These are phyloP conservation scores for Drosophila ochracea DNA, from an alignment of 2,888 invertebrate species.

Conservation along the genomic window DNA sequence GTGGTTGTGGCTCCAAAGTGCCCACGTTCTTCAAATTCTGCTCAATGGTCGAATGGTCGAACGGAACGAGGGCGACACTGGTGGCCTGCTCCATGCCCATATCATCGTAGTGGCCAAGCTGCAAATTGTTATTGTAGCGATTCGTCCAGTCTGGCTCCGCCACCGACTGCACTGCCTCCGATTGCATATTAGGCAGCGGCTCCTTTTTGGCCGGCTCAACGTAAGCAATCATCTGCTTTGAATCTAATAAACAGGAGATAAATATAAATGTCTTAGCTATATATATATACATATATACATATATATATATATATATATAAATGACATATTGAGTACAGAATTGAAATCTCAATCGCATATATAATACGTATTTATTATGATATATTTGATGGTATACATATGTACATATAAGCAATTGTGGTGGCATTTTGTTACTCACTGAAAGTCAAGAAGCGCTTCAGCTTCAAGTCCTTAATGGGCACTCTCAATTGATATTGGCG, in stretches of 20 bases:
- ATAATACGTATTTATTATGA: neutral
- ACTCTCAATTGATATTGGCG: slow-evolving; percentile 47
- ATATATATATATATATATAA: too few relatives aligned
- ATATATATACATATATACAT: neutral
- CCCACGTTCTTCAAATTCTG: slow-evolving; percentile 25
- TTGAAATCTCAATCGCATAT: neutral
- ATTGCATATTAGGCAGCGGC: neutral
- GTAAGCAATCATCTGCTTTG: slow-evolving; percentile 20
- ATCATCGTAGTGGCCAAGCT: slow-evolving; percentile 9
- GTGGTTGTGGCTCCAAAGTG: slow-evolving; percentile 13
- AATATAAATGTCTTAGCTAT: neutral
- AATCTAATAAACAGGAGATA: slow-evolving; percentile 2
- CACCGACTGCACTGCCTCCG: neutral
- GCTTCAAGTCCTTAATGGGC: slow-evolving; percentile 26
- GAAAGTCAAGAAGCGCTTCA: slow-evolving; percentile 35
- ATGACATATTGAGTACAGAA: too few relatives aligned
- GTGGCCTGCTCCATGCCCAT: slow-evolving; percentile 8
- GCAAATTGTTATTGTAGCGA: slow-evolving; percentile 5
- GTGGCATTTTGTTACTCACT: slow-evolving; percentile 31
- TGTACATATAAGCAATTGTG: neutral
- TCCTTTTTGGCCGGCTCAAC: slow-evolving; percentile 16
- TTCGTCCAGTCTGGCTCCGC: neutral
- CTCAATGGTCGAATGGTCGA: slow-evolving; percentile 6
- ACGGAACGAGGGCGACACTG: slow-evolving; percentile 12
- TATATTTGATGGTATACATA: neutral